phyloP scores from a whole-genome alignment of 2,797 vertebrate genomes.

The Anisognathus igniventris region DNA sequence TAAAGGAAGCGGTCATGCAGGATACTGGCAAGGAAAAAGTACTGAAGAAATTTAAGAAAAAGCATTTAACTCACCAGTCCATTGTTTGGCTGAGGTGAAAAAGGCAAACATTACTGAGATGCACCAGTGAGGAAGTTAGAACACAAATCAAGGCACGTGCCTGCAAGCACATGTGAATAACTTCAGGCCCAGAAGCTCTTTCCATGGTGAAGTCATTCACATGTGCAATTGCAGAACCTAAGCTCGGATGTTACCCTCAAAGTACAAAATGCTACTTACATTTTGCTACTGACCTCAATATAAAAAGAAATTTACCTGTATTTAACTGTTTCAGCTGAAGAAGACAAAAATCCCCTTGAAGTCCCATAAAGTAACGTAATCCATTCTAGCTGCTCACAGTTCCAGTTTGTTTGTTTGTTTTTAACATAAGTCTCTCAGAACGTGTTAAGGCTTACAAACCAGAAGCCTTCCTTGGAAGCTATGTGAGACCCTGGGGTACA shows the following conservation, averaged over 20 bases:
- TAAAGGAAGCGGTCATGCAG: constrained; percentile 62
- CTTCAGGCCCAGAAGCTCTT: constrained; percentile 33
- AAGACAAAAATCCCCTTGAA: not conserved
- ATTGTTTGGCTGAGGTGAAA: constrained; percentile 73
- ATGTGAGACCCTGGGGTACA: not conserved
- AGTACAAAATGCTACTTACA: not conserved
- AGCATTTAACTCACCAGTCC: constrained; percentile 67
- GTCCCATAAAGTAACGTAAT: not conserved
- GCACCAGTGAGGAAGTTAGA: constrained; percentile 39
- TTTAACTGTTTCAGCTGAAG: not conserved
- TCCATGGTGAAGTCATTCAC: not conserved
- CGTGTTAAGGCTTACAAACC: not conserved
- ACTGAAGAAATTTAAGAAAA: constrained; percentile 36
- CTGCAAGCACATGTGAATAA: constrained; percentile 57
- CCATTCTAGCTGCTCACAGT: not conserved
- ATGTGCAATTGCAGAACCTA: not conserved
- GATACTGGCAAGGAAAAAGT: constrained; percentile 11
- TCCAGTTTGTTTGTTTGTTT: not conserved
- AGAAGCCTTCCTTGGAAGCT: not conserved
- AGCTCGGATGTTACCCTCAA: not conserved
- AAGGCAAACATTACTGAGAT: constrained; percentile 67
- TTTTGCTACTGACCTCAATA: not conserved
- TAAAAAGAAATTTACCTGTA: not conserved
- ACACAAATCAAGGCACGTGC: constrained; percentile 35
- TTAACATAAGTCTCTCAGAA: not conserved